Conservation (phyloP, 2,797 vertebrate genomes). For the Ceyx erithaca region DNA sequence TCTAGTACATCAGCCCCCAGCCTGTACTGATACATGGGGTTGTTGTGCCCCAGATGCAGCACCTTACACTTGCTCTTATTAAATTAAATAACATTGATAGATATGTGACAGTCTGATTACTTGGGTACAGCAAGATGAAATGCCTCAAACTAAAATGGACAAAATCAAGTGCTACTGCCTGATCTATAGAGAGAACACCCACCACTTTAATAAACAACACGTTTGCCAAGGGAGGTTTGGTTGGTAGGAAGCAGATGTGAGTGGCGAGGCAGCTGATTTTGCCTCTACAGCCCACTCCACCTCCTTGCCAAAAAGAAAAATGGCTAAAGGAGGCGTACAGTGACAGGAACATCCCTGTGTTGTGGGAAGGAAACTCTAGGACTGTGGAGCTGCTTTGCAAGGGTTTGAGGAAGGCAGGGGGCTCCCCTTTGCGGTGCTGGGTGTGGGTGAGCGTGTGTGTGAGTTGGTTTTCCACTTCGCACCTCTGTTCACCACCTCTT, state of each 20-base stretch:
- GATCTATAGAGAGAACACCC: not conserved
- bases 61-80: no score
- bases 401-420: rapidly evolving
- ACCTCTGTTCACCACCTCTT: not conserved
- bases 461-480: not conserved
- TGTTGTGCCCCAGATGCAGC: no score
- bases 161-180: not conserved
- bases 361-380: not conserved
- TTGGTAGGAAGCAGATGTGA: not conserved
- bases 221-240: not conserved
- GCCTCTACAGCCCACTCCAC: not conserved
- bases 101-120: slow-evolving; percentile 3
- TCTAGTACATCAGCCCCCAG: no score
- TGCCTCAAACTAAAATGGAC: not conserved
- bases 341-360: not conserved
- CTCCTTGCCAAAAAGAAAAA: not conserved
- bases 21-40: no score
- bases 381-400: rapidly evolving
- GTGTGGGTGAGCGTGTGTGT: not conserved
- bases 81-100: slow-evolving; percentile 34
- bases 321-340: not conserved
- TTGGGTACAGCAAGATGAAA: not conserved
- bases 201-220: not conserved
- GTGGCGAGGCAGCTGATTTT: not conserved
- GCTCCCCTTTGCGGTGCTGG: rapidly evolving